Base-by-base conservation (phyloP, 1,140 invertebrate species). In the Pachypeltis micranthus region DNA sequence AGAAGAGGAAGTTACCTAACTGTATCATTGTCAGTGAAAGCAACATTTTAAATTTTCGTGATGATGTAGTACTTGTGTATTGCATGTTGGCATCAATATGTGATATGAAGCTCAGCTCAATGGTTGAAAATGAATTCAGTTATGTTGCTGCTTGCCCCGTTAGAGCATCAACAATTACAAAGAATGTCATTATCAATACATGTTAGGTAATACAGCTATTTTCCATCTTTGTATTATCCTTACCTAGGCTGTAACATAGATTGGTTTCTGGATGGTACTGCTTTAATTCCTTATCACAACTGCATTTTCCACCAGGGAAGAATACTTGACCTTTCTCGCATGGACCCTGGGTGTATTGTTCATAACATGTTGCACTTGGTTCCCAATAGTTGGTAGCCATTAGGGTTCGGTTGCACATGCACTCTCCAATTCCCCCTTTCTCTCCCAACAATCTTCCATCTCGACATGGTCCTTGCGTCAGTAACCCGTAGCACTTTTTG, bases 221-320 rank as follows among this genome's bases (percentile, higher is more conserved):
- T 21, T 51, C 47, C 7, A 10, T 51, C 19, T 51, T 10, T 10
- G 47, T 51, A 16, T 10, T 76, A 62, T 24, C 72, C 57, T 79
- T 77, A 87, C 87, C 87, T 69, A 90, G 74, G 72, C 86, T 84
- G 72, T 84, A 90, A 72, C 88, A 91, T 70, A 81, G 80, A 51
- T 78, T 73, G 19, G 82, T 85, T 0, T 75, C 72, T 24, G 80
- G 76, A 69, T 89, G 80, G 72, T 85, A 90, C 68, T 90, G 85
- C 1, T 86, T 84, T 66, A 90, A 67, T 63, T 80, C 75, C 1
- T 72, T 65, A 61, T 83, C 77, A 67, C 88, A 91, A 24, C 86
- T 87, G 69, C 88, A 91, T 2, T 72, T 74, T 0, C 81, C 81
- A 3, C 82, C 82, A 0, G 87, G 86, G 60, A 90, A 72, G 72